Evolutionary conservation across 1,140 invertebrate genomes (phyloP).

Genomic region (Heliconius hermathena): DNA sequence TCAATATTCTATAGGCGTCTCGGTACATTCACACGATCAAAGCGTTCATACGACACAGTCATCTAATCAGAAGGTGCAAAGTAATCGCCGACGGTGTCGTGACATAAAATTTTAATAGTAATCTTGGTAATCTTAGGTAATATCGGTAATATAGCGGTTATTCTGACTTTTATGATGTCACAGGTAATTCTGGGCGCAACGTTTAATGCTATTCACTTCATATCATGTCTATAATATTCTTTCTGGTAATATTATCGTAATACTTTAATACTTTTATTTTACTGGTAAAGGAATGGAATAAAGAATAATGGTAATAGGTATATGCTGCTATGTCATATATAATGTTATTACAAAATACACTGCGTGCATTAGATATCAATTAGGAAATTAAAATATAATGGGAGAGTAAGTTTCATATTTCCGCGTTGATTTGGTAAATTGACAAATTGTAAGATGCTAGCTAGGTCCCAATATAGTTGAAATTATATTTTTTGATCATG

Average conservation of each 20-base stretch:
- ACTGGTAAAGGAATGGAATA: neutral
- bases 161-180: constrained; percentile 15
- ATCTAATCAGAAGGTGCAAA: constrained; percentile 31
- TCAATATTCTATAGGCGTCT: constrained; percentile 41
- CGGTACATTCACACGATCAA: constrained; percentile 33
- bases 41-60: constrained; percentile 20
- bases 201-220: constrained; percentile 4
- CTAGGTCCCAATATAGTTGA: too few species aligned
- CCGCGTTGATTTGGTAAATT: too few species aligned
- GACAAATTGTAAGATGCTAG: too few species aligned
- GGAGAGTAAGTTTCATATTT: too few species aligned
- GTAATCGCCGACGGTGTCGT: constrained; percentile 26
- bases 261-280: neutral
- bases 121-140: constrained; percentile 18
- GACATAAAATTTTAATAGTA: constrained; percentile 32
- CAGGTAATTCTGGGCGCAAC: neutral
- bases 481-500: too few species aligned
- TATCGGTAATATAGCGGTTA: neutral
- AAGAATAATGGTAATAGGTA: neutral
- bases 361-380: too few species aligned
- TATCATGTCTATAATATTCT: neutral
- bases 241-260: constrained; percentile 1
- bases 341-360: neutral
- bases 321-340: neutral
- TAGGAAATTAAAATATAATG: too few species aligned